Percentiles rank a stretch among this genome's conserved stretches.
Conservation (phyloP, 2,888 invertebrate species). For the Crepidodera aurea region DNA sequence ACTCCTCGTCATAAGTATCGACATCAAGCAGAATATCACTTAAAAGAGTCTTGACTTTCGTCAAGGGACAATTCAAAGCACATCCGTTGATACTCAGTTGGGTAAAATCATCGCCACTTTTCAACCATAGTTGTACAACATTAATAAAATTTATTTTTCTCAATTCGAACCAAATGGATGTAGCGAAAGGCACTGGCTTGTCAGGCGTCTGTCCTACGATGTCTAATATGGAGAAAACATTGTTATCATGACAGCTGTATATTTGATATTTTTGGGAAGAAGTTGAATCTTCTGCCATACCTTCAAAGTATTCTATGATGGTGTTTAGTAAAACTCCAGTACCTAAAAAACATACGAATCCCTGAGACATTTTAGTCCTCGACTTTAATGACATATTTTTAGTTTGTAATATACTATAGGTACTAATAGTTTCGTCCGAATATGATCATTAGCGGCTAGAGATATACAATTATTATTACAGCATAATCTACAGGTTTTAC, state of each 20-base stretch:
- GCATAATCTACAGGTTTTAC: no score
- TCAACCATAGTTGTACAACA: conserved; percentile 2
- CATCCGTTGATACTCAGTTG: neutral
- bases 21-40: neutral
- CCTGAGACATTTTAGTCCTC: no score
- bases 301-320: conserved; percentile 26
- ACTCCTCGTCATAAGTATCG: no score
- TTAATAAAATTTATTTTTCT: neutral
- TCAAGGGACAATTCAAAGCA: conserved; percentile 5
- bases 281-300: conserved; percentile 9
- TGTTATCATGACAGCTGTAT: conserved; percentile 33
- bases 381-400: no score
- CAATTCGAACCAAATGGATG: conserved; percentile 8
- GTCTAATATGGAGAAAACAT: conserved; percentile 24
- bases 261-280: conserved; percentile 22
- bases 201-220: conserved; percentile 22
- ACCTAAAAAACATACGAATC: conserved; percentile 16
- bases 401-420: no score
- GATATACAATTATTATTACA: no score
- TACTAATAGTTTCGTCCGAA: no score
- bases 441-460: no score
- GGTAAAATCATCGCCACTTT: neutral
- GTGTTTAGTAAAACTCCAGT: conserved; percentile 24
- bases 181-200: conserved; percentile 2
- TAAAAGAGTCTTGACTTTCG: conserved; percentile 1